A percentile compares a stretch with the other conserved stretches of the same genome.
Evolutionary conservation across 2,113 vertebrate species (phyloP).

Genomic region (Malurus melanocephalus): DNA sequence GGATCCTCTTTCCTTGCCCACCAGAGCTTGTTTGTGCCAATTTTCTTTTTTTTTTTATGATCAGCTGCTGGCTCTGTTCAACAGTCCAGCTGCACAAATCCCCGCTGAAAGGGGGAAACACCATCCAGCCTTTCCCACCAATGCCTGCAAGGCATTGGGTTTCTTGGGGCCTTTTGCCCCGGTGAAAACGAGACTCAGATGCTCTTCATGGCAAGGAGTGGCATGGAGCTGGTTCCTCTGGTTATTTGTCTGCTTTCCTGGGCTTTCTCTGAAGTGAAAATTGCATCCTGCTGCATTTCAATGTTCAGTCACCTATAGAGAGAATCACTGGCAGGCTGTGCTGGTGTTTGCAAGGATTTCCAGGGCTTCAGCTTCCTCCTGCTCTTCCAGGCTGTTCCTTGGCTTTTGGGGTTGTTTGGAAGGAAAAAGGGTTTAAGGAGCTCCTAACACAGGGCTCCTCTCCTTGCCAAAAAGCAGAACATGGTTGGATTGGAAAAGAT

Average conservation of each 20-base stretch:
- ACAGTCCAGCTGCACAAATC: background rate
- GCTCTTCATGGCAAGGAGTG: background rate
- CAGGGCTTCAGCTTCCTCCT: background rate
- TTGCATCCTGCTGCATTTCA: background rate
- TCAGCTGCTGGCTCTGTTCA: background rate
- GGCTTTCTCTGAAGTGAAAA: background rate
- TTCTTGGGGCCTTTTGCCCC: background rate
- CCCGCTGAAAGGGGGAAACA: background rate
- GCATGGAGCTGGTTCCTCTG: background rate
- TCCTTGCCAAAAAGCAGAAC: background rate
- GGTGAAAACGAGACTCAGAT: background rate
- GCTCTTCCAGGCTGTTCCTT: background rate
- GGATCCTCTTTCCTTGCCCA: background rate
- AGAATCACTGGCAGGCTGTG: accelerated
- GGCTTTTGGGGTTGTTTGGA: background rate
- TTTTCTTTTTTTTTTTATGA: background rate
- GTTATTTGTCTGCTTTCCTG: background rate
- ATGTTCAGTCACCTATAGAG: accelerated
- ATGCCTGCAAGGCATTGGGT: background rate
- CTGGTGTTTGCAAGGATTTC: background rate
- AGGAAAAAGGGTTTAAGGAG: background rate
- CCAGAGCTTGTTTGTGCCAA: background rate
- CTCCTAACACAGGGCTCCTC: background rate
- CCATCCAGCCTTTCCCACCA: background rate
- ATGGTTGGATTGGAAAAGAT: accelerated